phyloP scores from a whole-genome alignment of 2,888 invertebrate species.

The Acanthosepion lycidas region DNA sequence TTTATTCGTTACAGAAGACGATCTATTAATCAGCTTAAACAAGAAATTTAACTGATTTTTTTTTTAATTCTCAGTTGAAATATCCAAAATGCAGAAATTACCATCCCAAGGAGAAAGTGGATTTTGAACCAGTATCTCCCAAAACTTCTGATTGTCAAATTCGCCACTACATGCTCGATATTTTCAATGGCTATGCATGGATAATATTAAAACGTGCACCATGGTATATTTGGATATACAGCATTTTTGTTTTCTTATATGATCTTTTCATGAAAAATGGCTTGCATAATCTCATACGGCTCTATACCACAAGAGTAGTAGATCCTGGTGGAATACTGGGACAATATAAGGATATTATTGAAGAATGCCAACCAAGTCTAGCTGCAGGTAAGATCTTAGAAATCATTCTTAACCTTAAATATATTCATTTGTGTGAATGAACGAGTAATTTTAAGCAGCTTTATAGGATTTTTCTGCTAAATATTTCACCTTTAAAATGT shows the following conservation, averaged over 20 bases:
- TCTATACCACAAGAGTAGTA: conserved; percentile 58
- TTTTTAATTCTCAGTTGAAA: neutral
- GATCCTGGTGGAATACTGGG: conserved; percentile 59
- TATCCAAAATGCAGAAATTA: conserved; percentile 55
- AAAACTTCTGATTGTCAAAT: neutral
- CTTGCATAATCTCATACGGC: conserved; percentile 57
- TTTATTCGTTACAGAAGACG: too few species aligned
- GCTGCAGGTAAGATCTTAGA: conserved; percentile 60
- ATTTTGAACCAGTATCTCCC: neutral
- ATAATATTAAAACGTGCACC: conserved; percentile 62
- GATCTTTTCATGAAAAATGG: conserved; percentile 60
- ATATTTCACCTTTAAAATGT: too few species aligned
- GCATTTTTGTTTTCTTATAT: conserved; percentile 59
- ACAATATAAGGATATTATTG: conserved; percentile 65
- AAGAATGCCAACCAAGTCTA: conserved; percentile 60
- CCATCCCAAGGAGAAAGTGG: conserved; percentile 54
- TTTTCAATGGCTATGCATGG: conserved; percentile 62
- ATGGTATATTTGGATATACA: conserved; percentile 61
- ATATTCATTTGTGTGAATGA: too few species aligned
- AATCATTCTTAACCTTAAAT: neutral
- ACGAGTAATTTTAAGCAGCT: too few species aligned
- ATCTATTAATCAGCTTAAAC: neutral
- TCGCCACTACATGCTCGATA: conserved; percentile 62
- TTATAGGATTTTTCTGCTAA: too few species aligned
- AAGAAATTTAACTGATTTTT: neutral